These are phyloP conservation scores for Henicopernis longicauda DNA, from an alignment of 2,113 vertebrate genomes.

Conservation along the genomic window DNA sequence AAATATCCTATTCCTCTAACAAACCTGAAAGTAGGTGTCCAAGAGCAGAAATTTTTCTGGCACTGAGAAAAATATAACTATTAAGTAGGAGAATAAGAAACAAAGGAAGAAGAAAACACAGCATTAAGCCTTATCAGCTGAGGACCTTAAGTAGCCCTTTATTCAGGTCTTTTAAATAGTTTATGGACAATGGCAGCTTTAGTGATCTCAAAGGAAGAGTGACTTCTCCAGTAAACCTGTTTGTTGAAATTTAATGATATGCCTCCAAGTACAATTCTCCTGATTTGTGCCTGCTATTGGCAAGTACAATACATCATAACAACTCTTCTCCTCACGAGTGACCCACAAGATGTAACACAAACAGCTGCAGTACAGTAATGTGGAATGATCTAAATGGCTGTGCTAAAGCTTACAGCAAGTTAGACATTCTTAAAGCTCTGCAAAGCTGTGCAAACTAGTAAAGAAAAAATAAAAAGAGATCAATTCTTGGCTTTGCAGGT, in stretches of 20 bases:
- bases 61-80: background rate
- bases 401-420: background rate
- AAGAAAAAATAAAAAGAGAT: background rate
- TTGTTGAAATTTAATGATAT: background rate
- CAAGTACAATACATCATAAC: background rate
- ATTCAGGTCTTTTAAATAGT: background rate
- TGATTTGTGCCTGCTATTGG: constrained; percentile 1
- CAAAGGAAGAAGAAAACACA: background rate
- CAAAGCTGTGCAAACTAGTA: background rate
- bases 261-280: background rate
- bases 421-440: background rate
- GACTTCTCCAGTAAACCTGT: background rate
- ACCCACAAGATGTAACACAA: background rate
- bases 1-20: background rate
- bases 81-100: background rate
- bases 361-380: background rate
- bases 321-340: background rate
- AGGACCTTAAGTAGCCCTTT: background rate
- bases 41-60: background rate
- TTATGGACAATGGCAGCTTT: background rate
- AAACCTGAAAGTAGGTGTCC: background rate
- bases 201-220: constrained; percentile 23
- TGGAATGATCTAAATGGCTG: background rate
- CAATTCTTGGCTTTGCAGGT: background rate
- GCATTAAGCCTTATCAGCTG: background rate